Evolutionary conservation across 2,113 vertebrate species (phyloP).

Genomic region (Morone chrysops): DNA sequence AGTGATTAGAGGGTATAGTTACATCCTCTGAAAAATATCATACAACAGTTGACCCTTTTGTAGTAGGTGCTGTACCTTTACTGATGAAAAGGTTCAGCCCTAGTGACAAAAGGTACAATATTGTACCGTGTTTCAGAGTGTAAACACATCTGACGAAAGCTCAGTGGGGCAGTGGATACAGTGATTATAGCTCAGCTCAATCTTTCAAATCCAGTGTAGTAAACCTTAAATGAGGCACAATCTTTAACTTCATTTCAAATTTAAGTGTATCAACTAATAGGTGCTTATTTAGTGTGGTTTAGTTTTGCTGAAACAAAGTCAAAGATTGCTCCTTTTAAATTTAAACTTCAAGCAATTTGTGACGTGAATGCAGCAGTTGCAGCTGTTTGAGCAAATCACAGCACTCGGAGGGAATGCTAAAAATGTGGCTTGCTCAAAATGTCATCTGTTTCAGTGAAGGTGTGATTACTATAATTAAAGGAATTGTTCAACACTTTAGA

Average conservation of each 20-base stretch:
- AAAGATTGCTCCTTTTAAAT: conserved; percentile 45
- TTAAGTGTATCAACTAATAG: neutral
- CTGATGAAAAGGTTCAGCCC: conserved; percentile 17
- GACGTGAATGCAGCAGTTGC: conserved; percentile 6
- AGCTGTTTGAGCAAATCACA: conserved; percentile 11
- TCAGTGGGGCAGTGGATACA: neutral
- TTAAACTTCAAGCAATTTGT: neutral
- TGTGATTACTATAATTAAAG: conserved; percentile 3
- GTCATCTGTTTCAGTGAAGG: conserved; percentile 1
- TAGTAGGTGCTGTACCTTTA: conserved; percentile 27
- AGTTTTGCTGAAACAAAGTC: conserved; percentile 15
- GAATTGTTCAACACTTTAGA: neutral
- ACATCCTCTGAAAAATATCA: conserved; percentile 43
- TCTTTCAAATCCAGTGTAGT: neutral
- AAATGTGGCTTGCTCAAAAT: conserved; percentile 18
- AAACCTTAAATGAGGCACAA: conserved; percentile 10
- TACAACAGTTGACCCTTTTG: conserved; percentile 37
- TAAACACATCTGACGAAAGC: conserved; percentile 2
- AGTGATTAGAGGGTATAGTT: conserved; percentile 45
- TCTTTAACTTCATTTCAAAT: conserved; percentile 32
- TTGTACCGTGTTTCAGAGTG: conserved; percentile 40
- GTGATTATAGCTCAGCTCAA: neutral
- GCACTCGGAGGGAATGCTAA: neutral
- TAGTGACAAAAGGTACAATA: conserved; percentile 30
- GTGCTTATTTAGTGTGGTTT: neutral